phyloP scores from a whole-genome alignment of 2,797 vertebrate species.

The Tachyglossus aculeatus region DNA sequence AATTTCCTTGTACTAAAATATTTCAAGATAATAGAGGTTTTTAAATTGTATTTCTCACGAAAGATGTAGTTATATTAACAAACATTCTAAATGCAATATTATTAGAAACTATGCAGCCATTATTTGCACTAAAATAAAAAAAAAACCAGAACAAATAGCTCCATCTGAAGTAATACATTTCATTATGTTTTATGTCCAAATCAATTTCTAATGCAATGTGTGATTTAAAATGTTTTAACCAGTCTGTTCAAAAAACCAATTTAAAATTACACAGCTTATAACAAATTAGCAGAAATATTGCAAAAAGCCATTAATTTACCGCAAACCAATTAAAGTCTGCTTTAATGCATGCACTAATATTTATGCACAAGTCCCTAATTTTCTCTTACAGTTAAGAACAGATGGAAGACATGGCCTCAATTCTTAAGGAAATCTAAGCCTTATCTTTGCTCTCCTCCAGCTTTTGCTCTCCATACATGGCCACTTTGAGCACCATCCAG shows the following conservation, averaged over 20 bases:
- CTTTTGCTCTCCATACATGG: constrained; percentile 32
- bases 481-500: constrained; percentile 36
- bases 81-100: constrained; percentile 63
- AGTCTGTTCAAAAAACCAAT: constrained; percentile 71
- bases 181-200: constrained; percentile 66
- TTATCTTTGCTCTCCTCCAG: constrained; percentile 35
- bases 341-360: constrained; percentile 69
- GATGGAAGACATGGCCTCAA: constrained; percentile 51
- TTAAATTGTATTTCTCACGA: constrained; percentile 30
- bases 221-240: constrained; percentile 74
- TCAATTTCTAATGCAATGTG: constrained; percentile 66
- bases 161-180: constrained; percentile 68
- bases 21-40: constrained; percentile 33
- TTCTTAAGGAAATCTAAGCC: constrained; percentile 49
- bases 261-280: constrained; percentile 74
- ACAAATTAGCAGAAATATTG: constrained; percentile 74
- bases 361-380: constrained; percentile 67
- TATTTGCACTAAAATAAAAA: constrained; percentile 66
- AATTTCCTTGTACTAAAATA: constrained; percentile 32
- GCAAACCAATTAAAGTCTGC: constrained; percentile 70
- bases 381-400: constrained; percentile 66
- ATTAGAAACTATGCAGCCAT: constrained; percentile 58
- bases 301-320: constrained; percentile 74
- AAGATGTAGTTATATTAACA: constrained; percentile 45
- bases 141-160: constrained; percentile 60